A percentile compares a stretch with the other conserved stretches of the same genome.
Evolutionary conservation across 2,113 vertebrate genomes (phyloP).

Genomic region (Myodes glareolus): DNA sequence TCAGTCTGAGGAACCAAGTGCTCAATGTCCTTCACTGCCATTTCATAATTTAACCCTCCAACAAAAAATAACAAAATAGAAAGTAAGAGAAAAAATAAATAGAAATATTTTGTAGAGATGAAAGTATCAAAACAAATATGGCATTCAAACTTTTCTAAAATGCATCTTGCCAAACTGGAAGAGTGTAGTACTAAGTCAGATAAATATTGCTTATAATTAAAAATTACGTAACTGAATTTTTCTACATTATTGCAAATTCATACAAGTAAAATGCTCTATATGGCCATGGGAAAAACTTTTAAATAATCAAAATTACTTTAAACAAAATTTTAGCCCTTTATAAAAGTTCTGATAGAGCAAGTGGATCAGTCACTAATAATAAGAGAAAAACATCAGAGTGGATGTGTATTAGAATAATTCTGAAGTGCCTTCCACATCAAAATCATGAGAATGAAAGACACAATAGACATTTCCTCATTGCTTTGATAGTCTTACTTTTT

Average conservation of each 20-base stretch:
- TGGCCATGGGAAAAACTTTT: slow-evolving; percentile 25
- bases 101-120: not conserved
- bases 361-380: not conserved
- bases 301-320: not conserved
- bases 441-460: not conserved
- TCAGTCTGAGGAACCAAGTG: not conserved
- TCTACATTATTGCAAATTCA: slow-evolving; percentile 34
- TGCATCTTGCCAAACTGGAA: not conserved
- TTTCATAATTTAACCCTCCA: not conserved
- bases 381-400: not conserved
- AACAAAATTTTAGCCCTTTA: slow-evolving; percentile 20
- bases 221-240: slow-evolving; percentile 1
- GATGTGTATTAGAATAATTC: not conserved
- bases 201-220: not conserved
- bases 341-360: not conserved
- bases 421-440: not conserved
- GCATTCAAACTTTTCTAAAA: not conserved
- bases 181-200: slow-evolving; percentile 1
- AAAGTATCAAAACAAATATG: not conserved
- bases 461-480: not conserved
- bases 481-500: not conserved
- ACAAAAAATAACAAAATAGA: not conserved
- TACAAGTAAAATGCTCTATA: not conserved
- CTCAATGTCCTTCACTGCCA: not conserved
- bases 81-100: too few species aligned